phyloP scores from a whole-genome alignment of 2,888 invertebrate genomes.

The Pyralis farinalis region DNA sequence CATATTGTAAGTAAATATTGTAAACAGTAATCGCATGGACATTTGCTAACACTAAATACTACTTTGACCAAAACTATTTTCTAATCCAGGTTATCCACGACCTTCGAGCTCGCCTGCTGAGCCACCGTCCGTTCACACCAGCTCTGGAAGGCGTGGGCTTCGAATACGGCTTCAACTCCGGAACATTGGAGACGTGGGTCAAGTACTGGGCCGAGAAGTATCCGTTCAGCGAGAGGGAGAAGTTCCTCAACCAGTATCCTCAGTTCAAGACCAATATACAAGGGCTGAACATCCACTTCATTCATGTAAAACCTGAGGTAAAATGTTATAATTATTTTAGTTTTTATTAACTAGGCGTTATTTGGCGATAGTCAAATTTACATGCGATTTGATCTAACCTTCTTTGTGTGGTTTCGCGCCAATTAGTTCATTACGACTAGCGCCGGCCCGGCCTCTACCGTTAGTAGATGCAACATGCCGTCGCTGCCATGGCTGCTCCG shows the following conservation, averaged over 20 bases:
- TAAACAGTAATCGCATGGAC: too few species aligned
- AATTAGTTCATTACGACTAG: too few species aligned
- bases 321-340: conserved; percentile 17
- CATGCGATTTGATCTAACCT: too few species aligned
- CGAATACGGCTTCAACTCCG: conserved; percentile 90
- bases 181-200: conserved; percentile 82
- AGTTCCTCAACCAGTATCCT: conserved; percentile 85
- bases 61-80: too few species aligned
- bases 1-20: too few species aligned
- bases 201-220: conserved; percentile 90
- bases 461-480: too few species aligned
- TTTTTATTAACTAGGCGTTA: conserved; percentile 7
- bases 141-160: conserved; percentile 87
- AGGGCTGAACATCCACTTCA: conserved; percentile 87
- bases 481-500: too few species aligned
- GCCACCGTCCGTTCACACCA: conserved; percentile 48
- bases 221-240: conserved; percentile 82
- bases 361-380: too few species aligned
- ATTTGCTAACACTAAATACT: too few species aligned
- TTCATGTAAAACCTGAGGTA: conserved; percentile 83
- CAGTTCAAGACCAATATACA: conserved; percentile 90
- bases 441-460: too few species aligned
- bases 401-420: too few species aligned
- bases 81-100: conserved; percentile 53
- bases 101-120: conserved; percentile 45